Evolutionary conservation across 2,113 vertebrate species (phyloP).

Genomic region (Cryptotis parvus): DNA sequence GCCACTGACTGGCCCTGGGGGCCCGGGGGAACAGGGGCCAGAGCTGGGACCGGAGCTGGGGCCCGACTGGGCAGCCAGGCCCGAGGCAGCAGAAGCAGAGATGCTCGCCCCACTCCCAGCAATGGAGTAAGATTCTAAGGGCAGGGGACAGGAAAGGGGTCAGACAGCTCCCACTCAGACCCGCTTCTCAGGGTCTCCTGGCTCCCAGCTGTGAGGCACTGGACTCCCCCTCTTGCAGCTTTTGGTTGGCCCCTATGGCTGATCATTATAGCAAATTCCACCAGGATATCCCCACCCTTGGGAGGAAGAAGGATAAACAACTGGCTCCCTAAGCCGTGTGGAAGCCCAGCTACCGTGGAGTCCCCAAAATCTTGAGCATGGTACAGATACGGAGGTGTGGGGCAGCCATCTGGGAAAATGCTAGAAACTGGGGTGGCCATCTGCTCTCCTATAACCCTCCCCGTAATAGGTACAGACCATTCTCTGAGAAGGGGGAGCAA

Average conservation of each 20-base stretch:
- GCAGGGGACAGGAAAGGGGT: background rate
- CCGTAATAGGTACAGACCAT: constrained; percentile 75
- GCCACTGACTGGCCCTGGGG: constrained; percentile 67
- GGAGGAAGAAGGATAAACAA: constrained; percentile 41
- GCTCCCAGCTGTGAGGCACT: too few species aligned
- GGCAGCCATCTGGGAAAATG: constrained; percentile 73
- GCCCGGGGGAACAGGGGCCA: constrained; percentile 82
- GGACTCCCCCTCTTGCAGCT: background rate
- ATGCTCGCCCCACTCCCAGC: constrained; percentile 94
- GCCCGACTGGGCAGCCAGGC: constrained; percentile 90
- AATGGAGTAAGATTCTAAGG: constrained; percentile 93
- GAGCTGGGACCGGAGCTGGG: constrained; percentile 93
- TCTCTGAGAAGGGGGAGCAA: constrained; percentile 60
- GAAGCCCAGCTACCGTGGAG: constrained; percentile 54
- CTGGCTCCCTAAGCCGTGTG: background rate
- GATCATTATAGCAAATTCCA: constrained; percentile 34
- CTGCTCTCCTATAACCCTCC: constrained; percentile 66
- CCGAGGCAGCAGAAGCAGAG: constrained; percentile 92
- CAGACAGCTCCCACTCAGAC: constrained; percentile 25
- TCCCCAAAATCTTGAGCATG: constrained; percentile 52
- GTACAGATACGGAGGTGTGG: constrained; percentile 61
- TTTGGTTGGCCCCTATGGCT: background rate
- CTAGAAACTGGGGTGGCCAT: constrained; percentile 73
- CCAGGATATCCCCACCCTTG: background rate
- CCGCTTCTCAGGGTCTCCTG: background rate